Evolutionary conservation across 2,888 invertebrate genomes (phyloP), one percentile per base, ranked within the genome.

Genomic region (Calephelis perditalis): DNA sequence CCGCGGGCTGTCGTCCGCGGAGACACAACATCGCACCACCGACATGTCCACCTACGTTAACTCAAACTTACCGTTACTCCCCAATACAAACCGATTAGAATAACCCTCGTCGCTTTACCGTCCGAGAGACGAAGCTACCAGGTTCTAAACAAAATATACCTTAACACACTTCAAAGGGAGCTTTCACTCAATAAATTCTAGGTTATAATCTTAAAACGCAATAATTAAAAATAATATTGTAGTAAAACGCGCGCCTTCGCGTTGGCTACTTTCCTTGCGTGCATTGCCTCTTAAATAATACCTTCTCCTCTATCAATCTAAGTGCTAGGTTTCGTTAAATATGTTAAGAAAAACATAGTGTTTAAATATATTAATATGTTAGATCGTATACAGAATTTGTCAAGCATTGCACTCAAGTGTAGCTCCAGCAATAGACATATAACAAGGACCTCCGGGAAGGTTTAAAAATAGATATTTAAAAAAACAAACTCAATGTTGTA

Each of bases 401-500:
- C 11, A 52, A 52, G 74, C 76, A 74, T 70, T 72, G 72, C 77
- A 77, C 71, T 69, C 79, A 73, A 71, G 73, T 81, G 73, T 73
- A 75, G 79, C 76, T 78, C 79, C 77, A 80, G 87, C 87, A 86
- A 84, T 80, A 84, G 76, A 77, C 73, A 84, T 26, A 26, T 87
- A 89, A 89, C 88, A 89, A 89, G 81, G 76, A 84, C 89, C 82
- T 74, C 82, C 88, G 89, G 85, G 76, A 74, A 82, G 88, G 86
- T 87, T 89, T 87, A 87, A 90, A 86, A 85, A 89, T 90, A 86
- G 88, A 85, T 89, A 85, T 86, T 86, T 82, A 78, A 84, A 86
- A 79, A 83, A 89, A 84, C 83, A 82, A 91, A 91, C 88, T 90
- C 91, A 91, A 91, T 90, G 75, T 89, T 89, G 90, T 90, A 90